Evolutionary conservation across 2,888 invertebrate species (phyloP), one percentile per base, ranked within the genome.

Genomic region (Pristionchus maxplancki): DNA sequence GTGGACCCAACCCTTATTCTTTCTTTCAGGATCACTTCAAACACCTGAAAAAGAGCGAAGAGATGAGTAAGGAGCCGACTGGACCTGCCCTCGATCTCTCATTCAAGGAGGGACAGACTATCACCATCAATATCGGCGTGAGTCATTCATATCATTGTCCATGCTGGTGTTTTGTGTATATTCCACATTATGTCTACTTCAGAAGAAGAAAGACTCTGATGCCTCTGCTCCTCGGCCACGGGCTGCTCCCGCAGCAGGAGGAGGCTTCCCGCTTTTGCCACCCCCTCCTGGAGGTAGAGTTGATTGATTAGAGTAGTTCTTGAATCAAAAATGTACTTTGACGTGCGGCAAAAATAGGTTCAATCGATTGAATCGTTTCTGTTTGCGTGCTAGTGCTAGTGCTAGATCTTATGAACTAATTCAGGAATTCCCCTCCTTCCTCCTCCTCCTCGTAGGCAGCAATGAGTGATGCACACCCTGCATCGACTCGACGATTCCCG

Each of bases 41-140:
- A 71, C 92, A 92, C 74, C 85, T 97, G 81, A 97, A 97, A 95
- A 97, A 97, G 95, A 96, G 96, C 91, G 97, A 97, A 95, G 96
- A 97, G 95, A 96, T 97, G 90, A 97, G 96, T 94, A 97, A 97
- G 94, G 97, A 97, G 58, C 89, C 95, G 90, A 93, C 81, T 13
- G 87, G 88, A 34, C 96, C 96, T 93, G 97, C 97, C 93, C 96
- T 99, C 71, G 98, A 99, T 96, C 96, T 99, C 88, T 97, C 98
- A 84, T 99, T 99, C 95, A 99, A 99, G 95, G 99, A 99, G 95
- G 99, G 99, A 34, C 98, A 99, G 96, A 99, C 99, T 1, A 99
- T 99, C 92, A 99, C 98, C 96, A 98, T 99, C 90, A 99, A 98
- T 95, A 97, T 99, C 97, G 95, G 95, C 62, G 91, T 91, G 28